These are phyloP conservation scores for Engystomops pustulosus DNA, from an alignment of 2,113 vertebrate genomes.

Conservation along the genomic window DNA sequence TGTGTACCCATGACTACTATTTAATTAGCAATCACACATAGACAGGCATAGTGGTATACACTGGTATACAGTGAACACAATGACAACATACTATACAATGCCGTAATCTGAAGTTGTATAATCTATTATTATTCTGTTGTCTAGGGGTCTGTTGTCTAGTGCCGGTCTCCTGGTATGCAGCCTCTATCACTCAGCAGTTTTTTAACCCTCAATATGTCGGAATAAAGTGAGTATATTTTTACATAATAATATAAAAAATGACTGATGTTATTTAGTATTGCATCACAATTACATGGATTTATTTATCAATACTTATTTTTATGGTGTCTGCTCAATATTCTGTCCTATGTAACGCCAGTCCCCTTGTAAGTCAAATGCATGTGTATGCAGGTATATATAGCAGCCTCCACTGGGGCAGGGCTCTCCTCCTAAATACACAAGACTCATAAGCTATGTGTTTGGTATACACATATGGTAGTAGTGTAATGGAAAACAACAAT, in stretches of 20 bases:
- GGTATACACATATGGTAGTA: too few relatives aligned
- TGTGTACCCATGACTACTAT: background rate
- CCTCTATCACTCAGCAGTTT: conserved; percentile 68
- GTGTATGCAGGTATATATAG: too few relatives aligned
- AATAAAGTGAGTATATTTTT: conserved; percentile 70
- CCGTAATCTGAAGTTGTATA: background rate
- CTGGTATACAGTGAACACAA: background rate
- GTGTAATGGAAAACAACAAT: too few relatives aligned
- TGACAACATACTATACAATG: background rate
- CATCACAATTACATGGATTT: background rate
- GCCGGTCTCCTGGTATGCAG: conserved; percentile 75
- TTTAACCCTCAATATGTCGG: conserved; percentile 66
- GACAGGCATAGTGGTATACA: background rate
- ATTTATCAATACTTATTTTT: too few relatives aligned
- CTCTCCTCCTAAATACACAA: too few relatives aligned
- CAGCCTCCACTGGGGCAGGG: too few relatives aligned
- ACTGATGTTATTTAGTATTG: background rate
- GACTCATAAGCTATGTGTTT: too few relatives aligned
- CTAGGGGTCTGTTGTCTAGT: conserved; percentile 71
- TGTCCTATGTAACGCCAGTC: too few relatives aligned
- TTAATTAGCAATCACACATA: background rate
- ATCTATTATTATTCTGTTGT: background rate
- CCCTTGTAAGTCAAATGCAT: too few relatives aligned
- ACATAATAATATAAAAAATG: background rate
- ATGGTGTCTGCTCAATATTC: too few relatives aligned